Percentiles rank a stretch among this genome's conserved stretches.
phyloP scores from a whole-genome alignment of 2,888 invertebrate genomes.

The Drosophila infuscata region DNA sequence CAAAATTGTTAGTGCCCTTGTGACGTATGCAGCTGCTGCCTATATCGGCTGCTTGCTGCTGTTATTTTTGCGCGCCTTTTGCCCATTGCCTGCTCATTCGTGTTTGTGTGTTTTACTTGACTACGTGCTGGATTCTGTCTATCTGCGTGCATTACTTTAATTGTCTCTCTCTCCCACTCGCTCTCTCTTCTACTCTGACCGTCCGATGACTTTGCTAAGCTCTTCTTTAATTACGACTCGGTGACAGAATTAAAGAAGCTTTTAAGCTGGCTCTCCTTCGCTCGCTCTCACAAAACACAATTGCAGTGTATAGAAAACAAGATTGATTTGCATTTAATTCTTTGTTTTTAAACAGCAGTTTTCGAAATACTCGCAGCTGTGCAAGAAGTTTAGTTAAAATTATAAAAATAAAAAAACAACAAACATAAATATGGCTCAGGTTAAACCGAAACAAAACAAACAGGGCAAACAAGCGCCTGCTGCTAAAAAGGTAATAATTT shows the following conservation, averaged over 20 bases:
- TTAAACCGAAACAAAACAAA: constrained; percentile 84
- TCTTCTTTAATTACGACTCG: constrained; percentile 43
- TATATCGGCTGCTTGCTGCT: constrained; percentile 14
- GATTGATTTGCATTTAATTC: constrained; percentile 14
- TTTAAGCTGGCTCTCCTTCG: constrained; percentile 10
- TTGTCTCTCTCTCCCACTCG: constrained; percentile 10
- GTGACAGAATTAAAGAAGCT: constrained; percentile 29
- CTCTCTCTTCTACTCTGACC: background rate
- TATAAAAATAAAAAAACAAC: constrained; percentile 22
- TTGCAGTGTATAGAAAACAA: constrained; percentile 31
- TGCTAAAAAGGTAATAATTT: constrained; percentile 82
- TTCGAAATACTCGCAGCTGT: constrained; percentile 42
- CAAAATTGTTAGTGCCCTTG: constrained; percentile 43
- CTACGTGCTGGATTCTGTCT: constrained; percentile 38
- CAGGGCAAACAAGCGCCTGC: constrained; percentile 82
- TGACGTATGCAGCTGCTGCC: constrained; percentile 54
- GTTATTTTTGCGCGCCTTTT: constrained; percentile 49
- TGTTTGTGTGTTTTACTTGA: constrained; percentile 24
- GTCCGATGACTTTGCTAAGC: constrained; percentile 22
- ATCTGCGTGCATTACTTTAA: constrained; percentile 32
- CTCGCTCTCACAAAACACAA: constrained; percentile 39
- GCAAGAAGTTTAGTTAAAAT: constrained; percentile 65
- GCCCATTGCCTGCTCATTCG: constrained; percentile 23
- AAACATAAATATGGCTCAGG: constrained; percentile 83
- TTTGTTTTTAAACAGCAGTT: constrained; percentile 37